phyloP scores from a whole-genome alignment of 1,140 invertebrate species.

The Bursaphelenchus mucronatus region DNA sequence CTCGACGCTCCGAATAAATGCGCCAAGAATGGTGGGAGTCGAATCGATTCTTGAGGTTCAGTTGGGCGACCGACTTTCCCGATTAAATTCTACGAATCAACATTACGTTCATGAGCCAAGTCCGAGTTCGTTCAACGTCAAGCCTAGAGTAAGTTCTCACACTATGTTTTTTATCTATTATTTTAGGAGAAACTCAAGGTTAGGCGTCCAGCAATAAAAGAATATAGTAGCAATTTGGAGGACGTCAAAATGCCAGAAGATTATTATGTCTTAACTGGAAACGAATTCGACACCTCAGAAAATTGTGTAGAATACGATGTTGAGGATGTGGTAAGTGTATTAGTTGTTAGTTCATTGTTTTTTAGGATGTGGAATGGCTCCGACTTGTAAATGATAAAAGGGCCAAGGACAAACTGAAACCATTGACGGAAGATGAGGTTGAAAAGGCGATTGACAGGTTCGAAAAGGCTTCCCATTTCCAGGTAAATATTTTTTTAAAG shows the following conservation, averaged over 20 bases:
- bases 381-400: conserved; percentile 28
- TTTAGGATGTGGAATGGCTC: conserved; percentile 37
- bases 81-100: conserved; percentile 7
- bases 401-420: not conserved
- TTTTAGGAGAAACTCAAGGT: conserved; percentile 6
- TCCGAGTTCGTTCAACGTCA: not conserved
- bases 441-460: conserved; percentile 38
- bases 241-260: conserved; percentile 21
- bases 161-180: not conserved
- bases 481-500: conserved; percentile 24
- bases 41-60: conserved; percentile 13
- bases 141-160: not conserved
- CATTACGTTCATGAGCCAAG: conserved; percentile 1
- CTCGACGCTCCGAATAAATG: too few species aligned
- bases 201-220: conserved; percentile 10
- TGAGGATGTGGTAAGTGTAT: conserved; percentile 30
- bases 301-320: conserved; percentile 37
- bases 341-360: conserved; percentile 13
- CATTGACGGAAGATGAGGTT: conserved; percentile 32
- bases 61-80: conserved; percentile 9
- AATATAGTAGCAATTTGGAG: not conserved
- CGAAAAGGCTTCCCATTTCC: conserved; percentile 44
- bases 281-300: conserved; percentile 29
- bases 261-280: conserved; percentile 29
- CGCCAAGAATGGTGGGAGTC: not conserved